phyloP scores from a whole-genome alignment of 2,888 invertebrate species.

The Synanthedon myopaeformis region DNA sequence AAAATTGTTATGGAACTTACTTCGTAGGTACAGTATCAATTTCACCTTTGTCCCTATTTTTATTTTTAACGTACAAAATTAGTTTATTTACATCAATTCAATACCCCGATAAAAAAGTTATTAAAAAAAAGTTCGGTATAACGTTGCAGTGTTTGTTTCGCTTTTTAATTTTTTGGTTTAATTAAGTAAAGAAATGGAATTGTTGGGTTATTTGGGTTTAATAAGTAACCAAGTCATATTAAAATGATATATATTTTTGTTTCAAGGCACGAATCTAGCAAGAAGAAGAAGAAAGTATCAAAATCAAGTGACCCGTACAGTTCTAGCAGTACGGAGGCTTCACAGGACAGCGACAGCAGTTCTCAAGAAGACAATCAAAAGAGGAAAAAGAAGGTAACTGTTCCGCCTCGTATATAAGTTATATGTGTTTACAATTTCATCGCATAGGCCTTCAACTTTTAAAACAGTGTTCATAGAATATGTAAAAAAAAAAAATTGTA shows the following conservation, averaged over 20 bases:
- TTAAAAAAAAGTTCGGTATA: no score
- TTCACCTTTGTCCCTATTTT: no score
- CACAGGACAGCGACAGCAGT: slow-evolving; percentile 42
- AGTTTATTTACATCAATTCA: no score
- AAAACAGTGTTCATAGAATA: neutral
- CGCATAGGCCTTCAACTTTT: neutral
- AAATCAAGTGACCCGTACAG: slow-evolving; percentile 65
- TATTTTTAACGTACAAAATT: no score
- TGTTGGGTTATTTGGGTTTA: neutral
- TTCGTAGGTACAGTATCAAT: slow-evolving; percentile 46
- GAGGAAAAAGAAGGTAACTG: slow-evolving; percentile 55
- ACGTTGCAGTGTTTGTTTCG: no score
- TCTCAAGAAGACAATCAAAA: slow-evolving; percentile 50
- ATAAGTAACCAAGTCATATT: slow-evolving; percentile 3
- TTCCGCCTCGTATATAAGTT: neutral
- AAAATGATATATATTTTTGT: slow-evolving; percentile 6
- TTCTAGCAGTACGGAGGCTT: slow-evolving; percentile 53
- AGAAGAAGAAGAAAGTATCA: slow-evolving; percentile 71
- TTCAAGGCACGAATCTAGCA: slow-evolving; percentile 50
- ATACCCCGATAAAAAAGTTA: no score
- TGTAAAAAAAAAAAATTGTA: no score
- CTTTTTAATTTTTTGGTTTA: no score
- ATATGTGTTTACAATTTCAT: neutral
- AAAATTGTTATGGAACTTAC: slow-evolving; percentile 53
- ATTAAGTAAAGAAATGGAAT: neutral